Evolutionary conservation across 2,888 invertebrate genomes (phyloP), one percentile per base, ranked within the genome.

Genomic region (Erebia ligea): DNA sequence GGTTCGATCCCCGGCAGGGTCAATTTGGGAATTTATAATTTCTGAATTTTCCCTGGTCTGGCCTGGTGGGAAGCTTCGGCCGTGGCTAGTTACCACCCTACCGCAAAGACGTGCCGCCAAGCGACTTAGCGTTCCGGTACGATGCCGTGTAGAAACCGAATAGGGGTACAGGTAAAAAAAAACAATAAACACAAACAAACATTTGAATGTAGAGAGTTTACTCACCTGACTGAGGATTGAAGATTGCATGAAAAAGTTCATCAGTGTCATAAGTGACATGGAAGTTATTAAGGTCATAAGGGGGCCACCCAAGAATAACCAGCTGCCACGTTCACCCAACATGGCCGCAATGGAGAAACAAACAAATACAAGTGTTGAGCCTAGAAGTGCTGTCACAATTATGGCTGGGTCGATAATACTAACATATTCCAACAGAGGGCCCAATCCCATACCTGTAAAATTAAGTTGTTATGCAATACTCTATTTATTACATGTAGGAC

Each of bases 291-390:
- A 91, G 57, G 98, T 97, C 94, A 98, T 95, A 76, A 99, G 93
- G 71, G 97, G 95, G 79, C 98, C 98, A 75, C 99, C 99, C 63
- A 99, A 94, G 90, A 97, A 98, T 70, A 99, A 93, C 95, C 96
- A 99, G 84, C 96, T 96, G 76, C 99, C 98, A 76, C 97, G 95
- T 77, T 97, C 96, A 67, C 98, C 97, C 78, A 98, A 94, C 85
- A 99, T 94, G 4, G 99, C 96, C 67, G 98, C 96, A 80, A 98
- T 88, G 21, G 98, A 97, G 93, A 99, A 98, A 81, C 98, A 98
- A 17, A 97, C 96, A 90, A 99, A 99, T 69, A 99, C 96, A 61
- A 98, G 91, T 50, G 97, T 95, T 1, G 98, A 98, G 72, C 95
- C 97, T 78, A 98, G 87, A 73, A 99, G 94, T 19, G 98, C 98